Conservation (phyloP, 2,888 invertebrate species). For the Dryobota labecula region DNA sequence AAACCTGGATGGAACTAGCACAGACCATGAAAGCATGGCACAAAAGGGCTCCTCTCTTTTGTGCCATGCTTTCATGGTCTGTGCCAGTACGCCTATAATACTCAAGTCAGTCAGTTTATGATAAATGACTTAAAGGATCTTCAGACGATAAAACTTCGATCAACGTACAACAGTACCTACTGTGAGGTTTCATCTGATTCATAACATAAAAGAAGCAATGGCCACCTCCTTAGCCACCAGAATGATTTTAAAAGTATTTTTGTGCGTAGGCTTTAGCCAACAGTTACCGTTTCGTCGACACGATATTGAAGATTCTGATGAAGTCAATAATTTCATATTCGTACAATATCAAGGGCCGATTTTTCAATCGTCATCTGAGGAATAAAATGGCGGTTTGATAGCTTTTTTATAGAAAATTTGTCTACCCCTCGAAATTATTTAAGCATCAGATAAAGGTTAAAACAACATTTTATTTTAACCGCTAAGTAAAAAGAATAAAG, state of each 20-base stretch:
- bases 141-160: neutral
- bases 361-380: neutral
- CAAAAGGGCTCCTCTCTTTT: no score
- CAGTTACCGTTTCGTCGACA: neutral
- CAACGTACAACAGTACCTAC: neutral
- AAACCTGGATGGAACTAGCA: neutral
- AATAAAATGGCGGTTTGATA: neutral
- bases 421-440: no score
- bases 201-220: neutral
- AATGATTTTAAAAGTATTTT: neutral
- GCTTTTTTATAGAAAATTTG: neutral
- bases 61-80: no score
- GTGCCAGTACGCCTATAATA: neutral
- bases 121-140: neutral
- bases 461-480: no score
- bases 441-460: no score
- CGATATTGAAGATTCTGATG: no score
- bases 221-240: neutral
- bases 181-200: neutral
- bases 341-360: neutral
- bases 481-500: neutral
- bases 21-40: neutral
- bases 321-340: neutral
- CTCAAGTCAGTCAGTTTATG: neutral
- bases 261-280: neutral